These are phyloP conservation scores for Pseudocheirus occidentalis DNA, from an alignment of 2,797 vertebrate species.

Conservation along the genomic window DNA sequence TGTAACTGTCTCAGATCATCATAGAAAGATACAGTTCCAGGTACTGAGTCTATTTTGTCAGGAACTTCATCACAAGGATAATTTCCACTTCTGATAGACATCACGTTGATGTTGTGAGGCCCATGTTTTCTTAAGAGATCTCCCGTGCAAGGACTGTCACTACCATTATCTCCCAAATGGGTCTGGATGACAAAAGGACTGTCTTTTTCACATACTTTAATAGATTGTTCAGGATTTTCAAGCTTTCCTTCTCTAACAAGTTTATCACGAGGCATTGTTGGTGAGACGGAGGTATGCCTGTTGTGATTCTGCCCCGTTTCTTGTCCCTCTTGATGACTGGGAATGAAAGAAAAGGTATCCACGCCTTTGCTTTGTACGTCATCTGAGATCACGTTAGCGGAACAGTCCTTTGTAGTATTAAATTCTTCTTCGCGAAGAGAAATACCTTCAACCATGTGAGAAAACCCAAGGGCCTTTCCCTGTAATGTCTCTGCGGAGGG, in stretches of 20 bases:
- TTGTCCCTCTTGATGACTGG: slow-evolving; percentile 57
- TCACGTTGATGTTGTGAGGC: not conserved
- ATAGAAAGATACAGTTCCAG: slow-evolving; percentile 22
- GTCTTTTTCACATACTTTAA: slow-evolving; percentile 51
- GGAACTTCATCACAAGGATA: slow-evolving; percentile 43
- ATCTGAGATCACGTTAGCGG: slow-evolving; percentile 48
- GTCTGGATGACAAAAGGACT: slow-evolving; percentile 51
- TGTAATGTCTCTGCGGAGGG: slow-evolving; percentile 33
- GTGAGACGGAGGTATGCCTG: not conserved
- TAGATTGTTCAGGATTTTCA: slow-evolving; percentile 44
- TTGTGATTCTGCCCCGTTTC: slow-evolving; percentile 39
- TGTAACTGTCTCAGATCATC: slow-evolving; percentile 45
- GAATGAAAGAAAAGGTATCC: slow-evolving; percentile 19
- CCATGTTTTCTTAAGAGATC: not conserved
- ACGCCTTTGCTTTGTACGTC: slow-evolving; percentile 54
- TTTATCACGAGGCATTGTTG: not conserved
- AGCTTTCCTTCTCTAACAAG: slow-evolving; percentile 52
- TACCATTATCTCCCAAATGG: slow-evolving; percentile 34
- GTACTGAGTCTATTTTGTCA: slow-evolving; percentile 38
- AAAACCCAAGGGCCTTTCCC: slow-evolving; percentile 51
- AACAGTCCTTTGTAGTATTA: slow-evolving; percentile 37
- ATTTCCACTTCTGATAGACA: not conserved
- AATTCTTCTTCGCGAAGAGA: slow-evolving; percentile 57
- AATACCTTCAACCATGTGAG: slow-evolving; percentile 61
- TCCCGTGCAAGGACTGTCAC: slow-evolving; percentile 50